A percentile compares a stretch with the other conserved stretches of the same genome.
phyloP scores from a whole-genome alignment of 2,888 invertebrate genomes.

The Drosophila kanekoi region DNA sequence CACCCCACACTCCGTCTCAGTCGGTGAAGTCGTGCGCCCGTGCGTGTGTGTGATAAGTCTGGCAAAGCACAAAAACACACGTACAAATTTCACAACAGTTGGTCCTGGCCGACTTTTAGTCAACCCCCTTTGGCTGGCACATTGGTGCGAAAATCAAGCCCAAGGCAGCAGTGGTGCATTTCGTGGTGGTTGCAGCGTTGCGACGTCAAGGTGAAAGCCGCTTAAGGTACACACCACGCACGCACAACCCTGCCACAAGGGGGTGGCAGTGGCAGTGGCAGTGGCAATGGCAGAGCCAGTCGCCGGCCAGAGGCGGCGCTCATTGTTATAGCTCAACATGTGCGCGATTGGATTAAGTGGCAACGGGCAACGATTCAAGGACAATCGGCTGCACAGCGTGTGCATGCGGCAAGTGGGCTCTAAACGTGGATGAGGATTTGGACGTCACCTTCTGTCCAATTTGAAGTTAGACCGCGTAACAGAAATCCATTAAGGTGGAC shows the following conservation, averaged over 20 bases:
- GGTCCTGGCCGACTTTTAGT: constrained; percentile 36
- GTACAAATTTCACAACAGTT: constrained; percentile 76
- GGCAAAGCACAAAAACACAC: constrained; percentile 64
- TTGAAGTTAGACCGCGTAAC: constrained; percentile 77
- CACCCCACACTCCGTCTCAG: constrained; percentile 1
- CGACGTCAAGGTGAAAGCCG: constrained; percentile 79
- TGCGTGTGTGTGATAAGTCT: constrained; percentile 79
- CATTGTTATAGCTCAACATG: constrained; percentile 74
- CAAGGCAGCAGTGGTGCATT: constrained; percentile 25
- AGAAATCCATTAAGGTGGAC: constrained; percentile 79
- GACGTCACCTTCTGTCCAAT: constrained; percentile 77
- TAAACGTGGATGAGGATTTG: constrained; percentile 22
- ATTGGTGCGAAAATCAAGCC: constrained; percentile 69
- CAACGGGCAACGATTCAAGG: constrained; percentile 68
- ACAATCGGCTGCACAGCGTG: constrained; percentile 83
- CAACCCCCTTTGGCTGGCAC: constrained; percentile 17
- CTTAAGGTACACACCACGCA: constrained; percentile 64
- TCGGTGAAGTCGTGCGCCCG: constrained; percentile 38
- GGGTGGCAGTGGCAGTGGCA: constrained; percentile 4
- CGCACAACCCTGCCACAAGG: constrained; percentile 30
- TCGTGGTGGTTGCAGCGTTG: constrained; percentile 50
- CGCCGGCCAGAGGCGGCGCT: constrained; percentile 27
- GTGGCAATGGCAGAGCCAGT: constrained; percentile 1
- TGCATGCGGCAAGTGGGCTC: constrained; percentile 37
- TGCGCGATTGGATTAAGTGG: constrained; percentile 80